A percentile compares a stretch with the other conserved stretches of the same genome.
These are phyloP conservation scores for Manacus vitellinus DNA, from an alignment of 2,113 vertebrate genomes.

Conservation along the genomic window DNA sequence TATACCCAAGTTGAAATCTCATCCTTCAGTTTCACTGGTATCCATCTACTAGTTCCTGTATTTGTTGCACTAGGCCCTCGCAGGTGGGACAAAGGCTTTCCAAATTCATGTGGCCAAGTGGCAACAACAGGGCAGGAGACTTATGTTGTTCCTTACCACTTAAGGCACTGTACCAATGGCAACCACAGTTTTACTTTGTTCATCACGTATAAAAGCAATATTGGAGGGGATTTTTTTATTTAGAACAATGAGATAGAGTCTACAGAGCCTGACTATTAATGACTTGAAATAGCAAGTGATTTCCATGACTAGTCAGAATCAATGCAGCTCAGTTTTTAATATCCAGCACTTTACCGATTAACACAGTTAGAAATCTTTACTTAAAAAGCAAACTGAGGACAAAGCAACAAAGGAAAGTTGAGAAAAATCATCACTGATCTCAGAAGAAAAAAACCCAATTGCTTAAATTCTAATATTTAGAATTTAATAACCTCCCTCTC, in stretches of 20 bases:
- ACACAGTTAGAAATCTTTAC: not conserved
- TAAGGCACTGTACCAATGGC: not conserved
- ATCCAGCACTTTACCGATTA: not conserved
- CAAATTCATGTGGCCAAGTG: not conserved
- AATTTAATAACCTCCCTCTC: not conserved
- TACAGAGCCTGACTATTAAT: not conserved
- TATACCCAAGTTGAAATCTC: not conserved
- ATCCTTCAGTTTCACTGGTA: not conserved
- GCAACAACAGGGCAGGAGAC: not conserved
- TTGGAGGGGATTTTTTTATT: not conserved
- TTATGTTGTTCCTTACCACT: rapidly evolving
- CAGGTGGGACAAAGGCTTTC: not conserved
- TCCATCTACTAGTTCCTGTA: not conserved
- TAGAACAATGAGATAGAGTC: not conserved
- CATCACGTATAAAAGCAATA: not conserved
- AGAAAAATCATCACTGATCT: not conserved
- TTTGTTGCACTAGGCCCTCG: not conserved
- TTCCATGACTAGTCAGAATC: not conserved
- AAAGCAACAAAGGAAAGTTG: not conserved
- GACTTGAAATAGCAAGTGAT: not conserved
- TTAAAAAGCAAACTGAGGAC: not conserved
- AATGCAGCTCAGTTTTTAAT: not conserved
- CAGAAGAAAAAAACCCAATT: not conserved
- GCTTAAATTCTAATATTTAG: not conserved
- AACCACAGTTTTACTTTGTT: not conserved